Evolutionary conservation across 2,888 invertebrate species (phyloP), one percentile per base, ranked within the genome.

Genomic region (Drosophila longiperda): DNA sequence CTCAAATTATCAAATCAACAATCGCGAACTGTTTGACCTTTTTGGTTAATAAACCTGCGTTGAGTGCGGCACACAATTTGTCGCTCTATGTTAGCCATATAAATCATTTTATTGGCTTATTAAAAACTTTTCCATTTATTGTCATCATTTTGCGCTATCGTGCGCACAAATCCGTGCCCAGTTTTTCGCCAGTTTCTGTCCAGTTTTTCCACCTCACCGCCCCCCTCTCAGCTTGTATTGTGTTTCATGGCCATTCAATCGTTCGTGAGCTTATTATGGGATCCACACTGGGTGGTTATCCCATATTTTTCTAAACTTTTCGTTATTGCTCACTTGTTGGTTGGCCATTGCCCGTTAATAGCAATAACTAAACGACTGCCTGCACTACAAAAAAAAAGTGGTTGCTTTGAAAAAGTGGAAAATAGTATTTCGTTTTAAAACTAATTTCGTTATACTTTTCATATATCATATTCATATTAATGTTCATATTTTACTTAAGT

Each of bases 101-200:
- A 91, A 91, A 92, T 92, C 91, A 90, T 89, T 91, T 90, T 89
- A 91, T 84, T 86, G 80, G 87, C 88, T 88, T 90, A 91, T 90
- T 90, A 90, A 89, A 91, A 91, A 92, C 81, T 87, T 91, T 91
- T 91, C 83, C 90, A 91, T 90, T 91, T 91, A 91, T 92, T 91
- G 91, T 92, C 91, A 85, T 90, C 87, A 90, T 91, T 88, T 89
- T 90, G 87, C 88, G 86, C 87, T 89, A 82, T 90, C 81, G 82
- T 79, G 83, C 86, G 90, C 89, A 87, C 90, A 87, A 90, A 87
- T 89, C 90, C 89, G 74, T 83, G 83, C 85, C 70, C 81, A 78
- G 72, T 68, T 79, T 69, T n/a, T 11, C 23, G 26, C 67, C 49
- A 36, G 32, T 48, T 49, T 57, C 23, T 45, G 48, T 40, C 55